phyloP scores from a whole-genome alignment of 2,113 vertebrate genomes.

The Passer domesticus region DNA sequence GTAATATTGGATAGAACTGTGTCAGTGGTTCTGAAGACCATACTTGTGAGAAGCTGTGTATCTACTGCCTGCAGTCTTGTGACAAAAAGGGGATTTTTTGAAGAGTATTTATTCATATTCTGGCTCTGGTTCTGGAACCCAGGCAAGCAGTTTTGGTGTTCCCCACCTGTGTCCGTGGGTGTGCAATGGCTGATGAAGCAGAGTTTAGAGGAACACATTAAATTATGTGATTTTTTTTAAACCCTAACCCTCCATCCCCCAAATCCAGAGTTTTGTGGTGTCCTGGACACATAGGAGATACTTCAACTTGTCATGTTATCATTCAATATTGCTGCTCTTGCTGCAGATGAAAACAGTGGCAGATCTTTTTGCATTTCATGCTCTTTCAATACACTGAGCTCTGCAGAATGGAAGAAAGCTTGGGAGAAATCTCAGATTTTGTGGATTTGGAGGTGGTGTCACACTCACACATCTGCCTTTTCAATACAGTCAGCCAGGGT shows the following conservation, averaged over 20 bases:
- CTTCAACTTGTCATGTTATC: background rate
- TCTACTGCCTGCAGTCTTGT: background rate
- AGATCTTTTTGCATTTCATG: background rate
- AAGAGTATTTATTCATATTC: background rate
- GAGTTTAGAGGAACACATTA: background rate
- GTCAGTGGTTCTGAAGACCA: background rate
- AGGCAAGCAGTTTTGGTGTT: background rate
- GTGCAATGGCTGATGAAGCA: background rate
- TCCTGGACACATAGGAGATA: background rate
- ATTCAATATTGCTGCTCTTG: background rate
- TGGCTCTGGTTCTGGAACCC: background rate
- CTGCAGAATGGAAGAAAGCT: background rate
- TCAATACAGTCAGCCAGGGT: background rate
- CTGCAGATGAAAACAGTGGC: background rate
- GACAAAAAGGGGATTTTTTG: background rate
- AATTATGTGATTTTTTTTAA: background rate
- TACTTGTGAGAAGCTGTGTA: background rate
- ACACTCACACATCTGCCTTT: background rate
- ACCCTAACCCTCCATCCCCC: fast-evolving
- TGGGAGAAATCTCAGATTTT: background rate
- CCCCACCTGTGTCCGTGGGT: background rate
- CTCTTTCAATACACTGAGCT: background rate
- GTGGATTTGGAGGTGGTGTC: background rate
- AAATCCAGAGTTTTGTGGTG: background rate
- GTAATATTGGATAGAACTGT: background rate